Percentiles rank a stretch among this genome's conserved stretches.
Evolutionary conservation across 2,113 vertebrate genomes (phyloP).

Genomic region (Megatriorchis doriae): DNA sequence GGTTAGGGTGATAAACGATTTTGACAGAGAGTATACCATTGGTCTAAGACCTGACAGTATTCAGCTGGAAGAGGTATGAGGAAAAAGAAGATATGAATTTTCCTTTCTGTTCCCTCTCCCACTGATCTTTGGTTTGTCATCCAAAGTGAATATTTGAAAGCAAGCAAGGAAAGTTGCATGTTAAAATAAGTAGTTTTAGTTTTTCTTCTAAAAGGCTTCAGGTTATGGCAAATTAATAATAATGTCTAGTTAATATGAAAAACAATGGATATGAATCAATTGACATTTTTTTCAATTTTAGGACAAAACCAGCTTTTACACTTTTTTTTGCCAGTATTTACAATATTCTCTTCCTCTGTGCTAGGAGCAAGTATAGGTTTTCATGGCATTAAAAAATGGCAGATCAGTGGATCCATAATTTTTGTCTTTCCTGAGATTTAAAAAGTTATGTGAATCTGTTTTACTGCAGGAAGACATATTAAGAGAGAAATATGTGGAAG

Average conservation of each 20-base stretch:
- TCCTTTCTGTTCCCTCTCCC: background rate
- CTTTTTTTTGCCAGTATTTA: background rate
- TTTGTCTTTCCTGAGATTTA: background rate
- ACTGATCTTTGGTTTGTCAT: background rate
- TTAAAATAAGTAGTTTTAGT: background rate
- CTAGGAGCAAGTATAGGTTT: background rate
- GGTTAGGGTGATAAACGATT: background rate
- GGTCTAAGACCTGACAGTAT: background rate
- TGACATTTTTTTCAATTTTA: background rate
- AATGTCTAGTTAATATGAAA: background rate
- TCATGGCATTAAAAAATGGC: background rate
- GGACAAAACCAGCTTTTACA: background rate
- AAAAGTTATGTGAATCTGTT: background rate
- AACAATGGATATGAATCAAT: background rate
- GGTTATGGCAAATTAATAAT: background rate
- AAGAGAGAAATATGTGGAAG: background rate
- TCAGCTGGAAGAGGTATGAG: background rate
- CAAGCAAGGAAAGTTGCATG: background rate
- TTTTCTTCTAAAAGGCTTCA: background rate
- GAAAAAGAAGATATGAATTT: background rate
- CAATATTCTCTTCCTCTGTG: background rate
- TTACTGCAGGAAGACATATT: background rate
- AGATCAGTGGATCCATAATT: background rate
- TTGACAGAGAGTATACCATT: background rate
- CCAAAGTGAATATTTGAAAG: background rate